Base-by-base conservation (phyloP, 2,888 invertebrate genomes). In the Uropetala carovei region DNA sequence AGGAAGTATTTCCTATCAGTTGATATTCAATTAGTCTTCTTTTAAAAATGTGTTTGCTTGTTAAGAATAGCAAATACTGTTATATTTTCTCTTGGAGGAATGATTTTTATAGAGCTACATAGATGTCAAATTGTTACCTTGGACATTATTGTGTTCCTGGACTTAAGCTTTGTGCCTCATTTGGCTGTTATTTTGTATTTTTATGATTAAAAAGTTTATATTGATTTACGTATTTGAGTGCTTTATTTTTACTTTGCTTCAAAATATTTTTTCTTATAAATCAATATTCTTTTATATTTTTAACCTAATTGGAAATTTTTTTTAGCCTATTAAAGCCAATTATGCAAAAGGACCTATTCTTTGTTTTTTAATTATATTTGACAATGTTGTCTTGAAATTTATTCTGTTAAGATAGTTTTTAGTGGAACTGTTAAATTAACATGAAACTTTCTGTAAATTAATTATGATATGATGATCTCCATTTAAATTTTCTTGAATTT, bases 201-300 rank as follows among this genome's bases (percentile, higher is more conserved):
- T 89, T 89, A 89, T 89, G 89, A 89, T 89, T 89, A 89, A 89
- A 89, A 75, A 68, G 30, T 89, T 89, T 60, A 43, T 86, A 89
- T 89, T 89, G 64, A 89, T 89, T 89, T 89, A 86, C 58, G 56
- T 16, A 11, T 86, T 64, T n/a, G 30, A 18, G 60, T 60, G 89
- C 64, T 89, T 89, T 43, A 89, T 64, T 89, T 83, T 89, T 43
- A 56, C 56, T 57, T 43, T 83, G 30, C 10, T 43, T 83, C 10
- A 13, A 11, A 27, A 10, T 75, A 10, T 9, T 43, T 43, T 43
- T 43, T 43, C 43, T 22, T 75, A 22, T 75, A 13, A 27, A 75
- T 10, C 27, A 22, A 4, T 9, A 14, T 14, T 83, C 43, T 83
- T 16, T 43, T 43, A 43, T 43, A 43, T 43, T 43, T n/a, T 43